Conservation (phyloP, 2,888 invertebrate genomes). For the Oeneis ivallda region DNA sequence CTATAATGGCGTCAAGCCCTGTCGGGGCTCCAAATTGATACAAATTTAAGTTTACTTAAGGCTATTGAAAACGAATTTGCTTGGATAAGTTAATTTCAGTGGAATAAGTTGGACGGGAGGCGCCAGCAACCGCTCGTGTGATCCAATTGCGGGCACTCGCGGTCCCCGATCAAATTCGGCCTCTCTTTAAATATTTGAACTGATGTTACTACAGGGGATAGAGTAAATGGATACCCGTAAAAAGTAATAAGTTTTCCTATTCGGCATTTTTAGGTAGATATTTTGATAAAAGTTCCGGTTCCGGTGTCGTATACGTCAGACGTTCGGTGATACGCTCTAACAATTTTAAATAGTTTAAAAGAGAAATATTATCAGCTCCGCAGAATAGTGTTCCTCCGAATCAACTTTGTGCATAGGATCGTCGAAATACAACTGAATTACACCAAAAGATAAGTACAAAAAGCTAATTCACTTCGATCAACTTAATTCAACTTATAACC, state of each 20-base stretch:
- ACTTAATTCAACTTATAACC: too few relatives aligned
- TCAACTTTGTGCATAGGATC: too few relatives aligned
- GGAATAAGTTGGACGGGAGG: slow-evolving; percentile 60
- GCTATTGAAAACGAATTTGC: slow-evolving; percentile 69
- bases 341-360: too few relatives aligned
- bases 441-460: too few relatives aligned
- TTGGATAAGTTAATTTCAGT: slow-evolving; percentile 68
- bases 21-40: slow-evolving; percentile 43
- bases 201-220: slow-evolving; percentile 50
- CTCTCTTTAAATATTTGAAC: slow-evolving; percentile 80
- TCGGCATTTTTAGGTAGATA: slow-evolving; percentile 4
- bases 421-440: too few relatives aligned
- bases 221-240: slow-evolving; percentile 43
- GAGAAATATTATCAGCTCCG: too few relatives aligned
- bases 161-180: slow-evolving; percentile 67
- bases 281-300: too few relatives aligned
- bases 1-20: slow-evolving; percentile 44
- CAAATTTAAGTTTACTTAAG: slow-evolving; percentile 65
- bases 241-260: slow-evolving; percentile 24
- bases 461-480: too few relatives aligned
- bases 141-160: slow-evolving; percentile 70
- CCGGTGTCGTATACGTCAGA: too few relatives aligned
- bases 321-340: too few relatives aligned
- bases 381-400: too few relatives aligned
- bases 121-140: slow-evolving; percentile 69